Base-by-base conservation (phyloP, 2,113 vertebrate genomes). In the Cyphomyrus plagiostoma region DNA sequence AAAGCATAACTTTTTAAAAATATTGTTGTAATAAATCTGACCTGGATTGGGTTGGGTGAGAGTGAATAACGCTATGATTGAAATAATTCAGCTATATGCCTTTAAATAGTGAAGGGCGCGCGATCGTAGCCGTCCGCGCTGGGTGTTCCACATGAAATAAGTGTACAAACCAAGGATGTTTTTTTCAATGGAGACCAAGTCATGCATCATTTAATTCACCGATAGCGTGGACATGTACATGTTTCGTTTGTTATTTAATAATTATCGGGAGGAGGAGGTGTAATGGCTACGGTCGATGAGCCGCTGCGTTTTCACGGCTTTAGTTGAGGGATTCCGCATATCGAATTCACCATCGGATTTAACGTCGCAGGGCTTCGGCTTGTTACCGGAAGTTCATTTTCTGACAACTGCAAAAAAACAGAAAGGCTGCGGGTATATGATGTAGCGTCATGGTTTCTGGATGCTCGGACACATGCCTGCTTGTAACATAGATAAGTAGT, bases 331-430 rank as follows among this genome's bases (percentile, higher is more conserved):
- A 39, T 77, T 46, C 80, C 80, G 80, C 80, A 83, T 83, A 77
- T 83, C 80, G 42, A 42, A 45, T 83, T 83, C 23, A 21, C 4
- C 80, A 17, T 82, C 80, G 17, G 17, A 45, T 83, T 48, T 89
- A 77, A 84, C 50, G 35, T 89, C 89, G 77, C 88, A 50, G 49
- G 50, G 86, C 89, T 48, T 87, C 39, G 35, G 87, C 52, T 56
- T 62, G 85, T 88, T 89, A 90, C 86, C 90, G 91, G 91, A 90
- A 93, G 88, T 89, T 89, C 88, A 86, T 89, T 52, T 88, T 23
- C 52, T 91, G 74, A 91, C 86, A 91, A 46, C 87, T 84, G 48
- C 74, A 39, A 58, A 87, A 90, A 58, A 77, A 86, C 21, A 77
- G 50, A n/a, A 52, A 83, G 62, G 53, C 13, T 9, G 21, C 56